Conservation (phyloP, 2,113 vertebrate species). For the Jacana jacana region DNA sequence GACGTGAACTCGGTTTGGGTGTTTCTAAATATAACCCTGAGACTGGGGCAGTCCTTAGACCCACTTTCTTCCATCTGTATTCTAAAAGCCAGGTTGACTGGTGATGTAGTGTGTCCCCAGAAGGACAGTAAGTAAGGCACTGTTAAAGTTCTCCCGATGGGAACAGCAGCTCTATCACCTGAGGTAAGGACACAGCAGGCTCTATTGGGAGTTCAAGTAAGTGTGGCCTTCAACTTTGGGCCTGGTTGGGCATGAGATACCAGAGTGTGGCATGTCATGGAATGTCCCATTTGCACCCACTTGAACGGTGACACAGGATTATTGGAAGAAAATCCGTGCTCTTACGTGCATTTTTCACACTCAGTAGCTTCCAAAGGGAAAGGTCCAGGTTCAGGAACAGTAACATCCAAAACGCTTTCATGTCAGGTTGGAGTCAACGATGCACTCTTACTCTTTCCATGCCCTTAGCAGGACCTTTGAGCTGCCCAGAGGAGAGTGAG, state of each 20-base stretch:
- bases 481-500: neutral
- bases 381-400: neutral
- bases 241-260: too few species aligned
- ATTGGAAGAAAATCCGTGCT: neutral
- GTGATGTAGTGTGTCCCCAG: neutral
- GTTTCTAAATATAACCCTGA: neutral
- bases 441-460: neutral
- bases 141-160: neutral
- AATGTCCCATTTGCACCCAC: neutral
- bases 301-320: neutral
- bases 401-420: neutral
- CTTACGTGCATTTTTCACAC: rapidly evolving
- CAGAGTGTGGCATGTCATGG: too few species aligned
- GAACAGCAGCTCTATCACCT: neutral
- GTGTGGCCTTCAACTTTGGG: neutral
- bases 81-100: rapidly evolving
- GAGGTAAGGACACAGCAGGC: neutral
- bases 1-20: neutral
- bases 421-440: neutral
- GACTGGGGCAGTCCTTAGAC: neutral
- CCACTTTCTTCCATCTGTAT: rapidly evolving
- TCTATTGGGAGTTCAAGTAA: neutral
- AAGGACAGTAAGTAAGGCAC: neutral
- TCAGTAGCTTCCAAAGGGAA: neutral
- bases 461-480: neutral